These are phyloP conservation scores for Penaeus chinensis DNA, from an alignment of 1,140 invertebrate species.

Conservation along the genomic window DNA sequence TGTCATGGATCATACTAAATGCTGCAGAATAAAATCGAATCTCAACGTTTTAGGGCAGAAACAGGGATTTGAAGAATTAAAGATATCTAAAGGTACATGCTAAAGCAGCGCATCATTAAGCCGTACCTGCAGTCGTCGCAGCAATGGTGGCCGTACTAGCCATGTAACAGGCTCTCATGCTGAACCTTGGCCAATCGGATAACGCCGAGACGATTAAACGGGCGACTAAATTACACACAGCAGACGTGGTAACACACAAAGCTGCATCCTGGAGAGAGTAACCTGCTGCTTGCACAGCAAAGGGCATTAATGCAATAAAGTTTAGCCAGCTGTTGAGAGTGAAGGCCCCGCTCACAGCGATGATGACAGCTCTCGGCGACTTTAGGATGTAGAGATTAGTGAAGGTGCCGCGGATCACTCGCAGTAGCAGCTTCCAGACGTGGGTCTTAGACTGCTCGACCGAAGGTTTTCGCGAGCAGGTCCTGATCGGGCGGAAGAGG, in stretches of 20 bases:
- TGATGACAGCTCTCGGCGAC: constrained; percentile 8
- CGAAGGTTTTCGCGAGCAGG: neutral
- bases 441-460: neutral
- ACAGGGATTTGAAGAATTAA: neutral
- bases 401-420: neutral
- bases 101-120: neutral
- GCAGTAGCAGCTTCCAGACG: neutral
- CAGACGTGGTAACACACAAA: constrained; percentile 35
- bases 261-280: constrained; percentile 15
- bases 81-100: neutral
- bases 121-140: constrained; percentile 1
- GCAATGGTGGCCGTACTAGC: neutral
- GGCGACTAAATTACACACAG: constrained; percentile 27
- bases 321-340: constrained; percentile 21
- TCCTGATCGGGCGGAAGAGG: constrained; percentile 27
- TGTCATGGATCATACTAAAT: neutral
- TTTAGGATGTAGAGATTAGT: neutral
- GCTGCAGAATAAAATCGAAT: neutral
- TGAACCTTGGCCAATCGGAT: constrained; percentile 21
- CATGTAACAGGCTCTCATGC: constrained; percentile 14
- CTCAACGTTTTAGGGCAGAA: neutral
- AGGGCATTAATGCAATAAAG: constrained; percentile 40
- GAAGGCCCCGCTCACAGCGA: neutral
- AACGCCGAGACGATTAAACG: constrained; percentile 10
- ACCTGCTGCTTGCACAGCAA: constrained; percentile 29